These are phyloP conservation scores for Lycopodina hypogea DNA, from an alignment of 37 sponge, comb jelly and placozoan genomes.

Conservation along the genomic window DNA sequence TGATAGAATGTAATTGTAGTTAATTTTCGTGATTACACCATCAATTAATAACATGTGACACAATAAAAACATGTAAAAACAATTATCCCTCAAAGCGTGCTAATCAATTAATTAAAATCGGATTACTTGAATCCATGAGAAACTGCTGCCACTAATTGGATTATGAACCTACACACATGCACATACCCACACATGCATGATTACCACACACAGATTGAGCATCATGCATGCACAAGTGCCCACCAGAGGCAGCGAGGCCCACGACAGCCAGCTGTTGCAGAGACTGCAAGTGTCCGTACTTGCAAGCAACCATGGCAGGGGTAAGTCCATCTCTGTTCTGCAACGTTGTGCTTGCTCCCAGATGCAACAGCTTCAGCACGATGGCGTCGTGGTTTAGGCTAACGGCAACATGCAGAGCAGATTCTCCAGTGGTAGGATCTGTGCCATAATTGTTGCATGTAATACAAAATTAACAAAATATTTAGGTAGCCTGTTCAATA, in stretches of 20 bases:
- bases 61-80: not conserved
- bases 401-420: constrained; percentile 83
- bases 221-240: no score
- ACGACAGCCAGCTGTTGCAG: constrained; percentile 63
- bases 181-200: not conserved
- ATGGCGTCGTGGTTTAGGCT: constrained; percentile 63
- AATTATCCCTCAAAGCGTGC: not conserved
- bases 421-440: constrained; percentile 81
- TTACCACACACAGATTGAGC: no score
- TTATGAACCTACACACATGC: not conserved
- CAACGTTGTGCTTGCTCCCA: constrained; percentile 49
- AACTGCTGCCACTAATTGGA: not conserved
- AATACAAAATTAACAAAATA: no score
- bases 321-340: constrained; percentile 65
- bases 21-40: not conserved
- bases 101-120: no score
- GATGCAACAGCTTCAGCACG: constrained; percentile 58
- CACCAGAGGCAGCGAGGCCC: constrained; percentile 56
- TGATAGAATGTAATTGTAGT: no score
- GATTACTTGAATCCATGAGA: no score
- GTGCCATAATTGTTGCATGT: not conserved
- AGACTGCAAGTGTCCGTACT: constrained; percentile 84
- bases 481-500: not conserved
- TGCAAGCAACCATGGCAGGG: constrained; percentile 83
- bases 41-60: not conserved